These are phyloP conservation scores for Psilopsiagon aymara DNA, from an alignment of 2,113 vertebrate species.

Conservation along the genomic window DNA sequence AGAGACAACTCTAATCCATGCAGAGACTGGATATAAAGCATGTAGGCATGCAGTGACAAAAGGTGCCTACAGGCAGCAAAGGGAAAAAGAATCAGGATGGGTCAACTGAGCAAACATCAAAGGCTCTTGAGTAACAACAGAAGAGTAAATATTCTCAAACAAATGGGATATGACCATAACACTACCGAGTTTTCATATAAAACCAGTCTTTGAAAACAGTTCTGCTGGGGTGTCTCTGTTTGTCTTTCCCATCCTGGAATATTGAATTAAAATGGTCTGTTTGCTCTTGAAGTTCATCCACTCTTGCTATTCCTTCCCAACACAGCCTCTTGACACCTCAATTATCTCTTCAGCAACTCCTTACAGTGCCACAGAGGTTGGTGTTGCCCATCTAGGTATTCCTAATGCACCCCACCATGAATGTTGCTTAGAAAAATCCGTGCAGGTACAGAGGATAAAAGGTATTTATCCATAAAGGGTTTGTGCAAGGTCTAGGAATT, in stretches of 20 bases:
- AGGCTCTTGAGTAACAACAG: slow-evolving; percentile 25
- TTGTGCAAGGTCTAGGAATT: slow-evolving; percentile 10
- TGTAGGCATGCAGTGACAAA: neutral
- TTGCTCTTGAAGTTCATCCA: neutral
- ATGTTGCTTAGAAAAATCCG: neutral
- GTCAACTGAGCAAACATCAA: slow-evolving; percentile 56
- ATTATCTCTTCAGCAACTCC: slow-evolving; percentile 10
- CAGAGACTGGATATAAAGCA: neutral
- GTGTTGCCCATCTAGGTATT: neutral
- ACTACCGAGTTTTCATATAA: slow-evolving; percentile 19
- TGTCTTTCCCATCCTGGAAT: slow-evolving; percentile 26
- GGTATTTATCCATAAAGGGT: neutral
- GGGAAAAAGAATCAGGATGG: slow-evolving; percentile 29
- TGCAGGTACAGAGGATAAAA: slow-evolving; percentile 18
- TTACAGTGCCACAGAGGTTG: neutral
- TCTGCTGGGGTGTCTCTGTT: slow-evolving; percentile 6
- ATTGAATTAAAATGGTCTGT: slow-evolving; percentile 23
- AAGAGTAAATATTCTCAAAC: slow-evolving; percentile 44
- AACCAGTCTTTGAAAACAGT: slow-evolving; percentile 37
- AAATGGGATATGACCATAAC: slow-evolving; percentile 24
- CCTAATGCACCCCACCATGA: neutral
- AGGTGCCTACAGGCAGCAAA: slow-evolving; percentile 26
- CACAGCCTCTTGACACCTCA: neutral
- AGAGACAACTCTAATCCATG: neutral
- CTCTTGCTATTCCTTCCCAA: neutral